These are phyloP conservation scores for Abscondita cerata DNA, from an alignment of 2,888 invertebrate genomes.

Conservation along the genomic window DNA sequence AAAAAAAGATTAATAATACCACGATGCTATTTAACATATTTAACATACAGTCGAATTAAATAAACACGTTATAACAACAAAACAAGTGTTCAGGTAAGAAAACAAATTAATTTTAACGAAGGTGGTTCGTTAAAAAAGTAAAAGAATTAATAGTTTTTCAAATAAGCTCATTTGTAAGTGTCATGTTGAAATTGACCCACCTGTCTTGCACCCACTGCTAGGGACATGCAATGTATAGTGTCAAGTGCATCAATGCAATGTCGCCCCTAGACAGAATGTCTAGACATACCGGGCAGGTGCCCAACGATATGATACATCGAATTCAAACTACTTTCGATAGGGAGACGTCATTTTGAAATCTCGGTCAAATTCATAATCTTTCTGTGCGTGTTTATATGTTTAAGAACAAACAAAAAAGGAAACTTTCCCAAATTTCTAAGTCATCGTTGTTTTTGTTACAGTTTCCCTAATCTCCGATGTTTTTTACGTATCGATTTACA, in stretches of 20 bases:
- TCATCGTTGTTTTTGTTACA: too few relatives aligned
- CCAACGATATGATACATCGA: slow-evolving; percentile 46
- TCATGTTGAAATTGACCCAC: slow-evolving; percentile 28
- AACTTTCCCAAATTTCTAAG: too few relatives aligned
- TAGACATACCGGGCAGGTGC: slow-evolving; percentile 45
- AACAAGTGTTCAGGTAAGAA: slow-evolving; percentile 1
- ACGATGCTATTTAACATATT: too few relatives aligned
- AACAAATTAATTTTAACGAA: slow-evolving; percentile 4
- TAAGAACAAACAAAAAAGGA: too few relatives aligned
- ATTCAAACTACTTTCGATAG: slow-evolving; percentile 34
- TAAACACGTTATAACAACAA: too few relatives aligned
- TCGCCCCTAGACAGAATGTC: slow-evolving; percentile 41
- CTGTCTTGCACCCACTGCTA: slow-evolving; percentile 26
- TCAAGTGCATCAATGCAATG: slow-evolving; percentile 39
- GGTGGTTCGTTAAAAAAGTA: slow-evolving; percentile 5
- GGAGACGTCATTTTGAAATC: slow-evolving; percentile 33
- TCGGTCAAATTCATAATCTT: slow-evolving; percentile 20
- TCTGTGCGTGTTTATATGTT: background rate
- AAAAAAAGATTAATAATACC: too few relatives aligned
- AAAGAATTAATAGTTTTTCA: slow-evolving; percentile 14
- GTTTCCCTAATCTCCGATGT: too few relatives aligned
- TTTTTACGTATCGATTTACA: too few relatives aligned
- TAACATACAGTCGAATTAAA: too few relatives aligned
- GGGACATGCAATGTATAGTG: slow-evolving; percentile 21
- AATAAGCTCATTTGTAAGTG: slow-evolving; percentile 23